phyloP scores from a whole-genome alignment of 2,797 vertebrate species.

The Rallus crepitans region DNA sequence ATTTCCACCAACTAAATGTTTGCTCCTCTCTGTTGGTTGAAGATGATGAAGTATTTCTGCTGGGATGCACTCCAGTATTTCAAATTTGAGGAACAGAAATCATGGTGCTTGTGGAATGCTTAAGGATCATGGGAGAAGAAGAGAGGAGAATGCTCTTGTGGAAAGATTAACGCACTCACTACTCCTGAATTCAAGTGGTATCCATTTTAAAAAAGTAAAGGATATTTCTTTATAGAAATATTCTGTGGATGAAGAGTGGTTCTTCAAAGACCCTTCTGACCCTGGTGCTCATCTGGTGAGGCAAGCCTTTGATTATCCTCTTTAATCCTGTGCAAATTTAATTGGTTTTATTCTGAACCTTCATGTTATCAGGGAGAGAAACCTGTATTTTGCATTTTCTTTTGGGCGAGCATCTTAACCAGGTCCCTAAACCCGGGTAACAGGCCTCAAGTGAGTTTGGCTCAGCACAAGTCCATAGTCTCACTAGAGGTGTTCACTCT shows the following conservation, averaged over 20 bases:
- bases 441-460: rapidly evolving
- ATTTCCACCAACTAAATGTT: neutral
- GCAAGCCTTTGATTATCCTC: neutral
- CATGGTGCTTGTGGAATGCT: neutral
- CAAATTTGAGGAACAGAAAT: neutral
- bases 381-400: neutral
- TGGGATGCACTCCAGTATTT: neutral
- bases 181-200: neutral
- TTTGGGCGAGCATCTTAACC: neutral
- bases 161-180: neutral
- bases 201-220: neutral
- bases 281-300: neutral
- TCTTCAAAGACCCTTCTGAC: neutral
- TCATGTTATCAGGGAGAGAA: neutral
- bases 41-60: neutral
- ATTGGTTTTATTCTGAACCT: neutral
- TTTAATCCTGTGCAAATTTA: neutral
- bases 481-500: rapidly evolving
- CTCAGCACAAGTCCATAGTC: neutral
- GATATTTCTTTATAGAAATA: neutral
- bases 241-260: neutral
- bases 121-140: neutral
- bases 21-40: neutral
- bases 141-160: neutral
- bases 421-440: too few species aligned